Evolutionary conservation across 1,140 invertebrate genomes (phyloP), one percentile per base, ranked within the genome.

Genomic region (Drosophila orena): DNA sequence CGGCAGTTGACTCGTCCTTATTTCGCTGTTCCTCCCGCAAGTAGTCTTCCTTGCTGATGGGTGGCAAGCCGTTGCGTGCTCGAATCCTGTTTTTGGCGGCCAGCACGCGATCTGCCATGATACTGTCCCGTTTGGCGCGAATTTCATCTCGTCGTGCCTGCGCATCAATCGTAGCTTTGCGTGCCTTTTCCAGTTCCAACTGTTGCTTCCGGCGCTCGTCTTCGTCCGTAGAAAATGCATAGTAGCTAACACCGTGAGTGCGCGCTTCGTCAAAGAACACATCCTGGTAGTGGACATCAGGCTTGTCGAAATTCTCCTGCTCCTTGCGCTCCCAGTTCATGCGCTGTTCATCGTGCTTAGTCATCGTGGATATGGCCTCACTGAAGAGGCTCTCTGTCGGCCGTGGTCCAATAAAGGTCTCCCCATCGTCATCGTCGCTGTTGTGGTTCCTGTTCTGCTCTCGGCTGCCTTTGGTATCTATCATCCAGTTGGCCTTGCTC

Each of bases 231-330:
- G 97, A 97, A 92, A 99, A 98, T 11, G 95, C 94, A 93, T 96
- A 98, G 91, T 97, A 98, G 17, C 96, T 96, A 12, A 97, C 97
- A 84, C 97, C 98, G 91, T 98, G 97, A 2, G 95, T 94, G 68
- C 97, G 94, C 0, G 97, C 96, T 94, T 98, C 97, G 92, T 97
- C 96, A 92, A 97, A 98, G 12, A 97, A 93, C 40, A 98, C 93
- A 93, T 98, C 97, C 92, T 98, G 95, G 90, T 98, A 98, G 93
- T 98, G 97, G 55, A 98, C 95, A 83, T 97, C 94, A 44, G 94
- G 93, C 94, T 96, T 92, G 79, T 93, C 11, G 69, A 89, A 14
- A 94, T 90, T 86, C 93, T 93, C 91, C 34, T 91, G 90, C 56
- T 94, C 94, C 81, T 96, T 95, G 52, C 94, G 93, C 72, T 95